These are phyloP conservation scores for Netelia melanura DNA, from an alignment of 2,888 invertebrate species.

Conservation along the genomic window DNA sequence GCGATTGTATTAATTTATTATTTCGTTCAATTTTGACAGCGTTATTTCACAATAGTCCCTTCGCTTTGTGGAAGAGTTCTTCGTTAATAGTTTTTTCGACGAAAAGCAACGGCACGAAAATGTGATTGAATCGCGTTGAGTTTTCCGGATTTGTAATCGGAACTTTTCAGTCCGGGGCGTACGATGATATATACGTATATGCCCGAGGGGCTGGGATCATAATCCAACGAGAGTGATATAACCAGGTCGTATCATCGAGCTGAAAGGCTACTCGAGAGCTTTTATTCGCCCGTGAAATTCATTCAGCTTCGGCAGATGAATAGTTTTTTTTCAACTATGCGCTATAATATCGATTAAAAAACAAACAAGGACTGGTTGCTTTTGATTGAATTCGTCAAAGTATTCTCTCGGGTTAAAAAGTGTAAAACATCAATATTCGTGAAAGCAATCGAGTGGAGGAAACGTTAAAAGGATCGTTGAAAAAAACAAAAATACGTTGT, in stretches of 20 bases:
- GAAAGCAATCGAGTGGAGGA: neutral
- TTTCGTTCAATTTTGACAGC: neutral
- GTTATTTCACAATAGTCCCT: neutral
- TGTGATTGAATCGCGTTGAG: constrained; percentile 61
- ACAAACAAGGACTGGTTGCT: neutral
- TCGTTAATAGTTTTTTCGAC: neutral
- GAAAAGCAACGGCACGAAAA: constrained; percentile 61
- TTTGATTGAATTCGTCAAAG: constrained; percentile 30
- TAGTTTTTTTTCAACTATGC: too few relatives aligned
- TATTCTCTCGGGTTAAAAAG: constrained; percentile 13
- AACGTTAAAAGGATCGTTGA: neutral
- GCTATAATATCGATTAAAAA: constrained; percentile 5
- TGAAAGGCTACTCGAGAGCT: neutral
- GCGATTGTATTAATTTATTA: neutral
- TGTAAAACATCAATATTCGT: neutral
- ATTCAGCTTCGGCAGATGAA: constrained; percentile 28
- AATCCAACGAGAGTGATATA: constrained; percentile 21
- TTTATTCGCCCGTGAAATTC: neutral
- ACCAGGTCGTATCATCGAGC: constrained; percentile 24
- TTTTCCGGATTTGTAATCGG: neutral
- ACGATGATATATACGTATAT: neutral
- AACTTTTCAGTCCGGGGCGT: neutral
- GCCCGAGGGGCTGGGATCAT: neutral
- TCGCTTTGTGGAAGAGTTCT: neutral
- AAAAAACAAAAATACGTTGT: neutral